Base-by-base conservation (phyloP, 2,888 invertebrate genomes). In the Caenorhabditis afra region DNA sequence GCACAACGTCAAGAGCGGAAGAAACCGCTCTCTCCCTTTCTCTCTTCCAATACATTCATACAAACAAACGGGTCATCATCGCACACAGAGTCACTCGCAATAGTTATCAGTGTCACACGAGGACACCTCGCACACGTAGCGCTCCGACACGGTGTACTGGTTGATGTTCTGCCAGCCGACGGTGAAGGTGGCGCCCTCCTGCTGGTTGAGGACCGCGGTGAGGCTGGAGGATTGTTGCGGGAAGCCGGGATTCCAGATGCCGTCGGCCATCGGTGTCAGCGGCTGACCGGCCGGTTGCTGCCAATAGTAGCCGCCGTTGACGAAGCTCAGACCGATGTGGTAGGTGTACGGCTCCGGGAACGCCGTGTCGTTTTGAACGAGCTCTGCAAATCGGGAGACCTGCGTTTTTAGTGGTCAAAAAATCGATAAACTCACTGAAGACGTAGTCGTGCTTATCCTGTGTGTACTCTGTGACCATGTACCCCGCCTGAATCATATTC, bases 101-200 rank as follows among this genome's bases (percentile, higher is more conserved):
- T 79, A 79, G 4, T 67, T 57, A 20, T 66, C 73, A 14, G 79
- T 73, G 58, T 79, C 79, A 64, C 79, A 79, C 1, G 73, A 67
- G 20, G 62, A 52, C 14, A 61, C 53, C 45, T 79, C 79, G 41
- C 79, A 79, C 23, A 73, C 23, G 58, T 79, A 79, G 47, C 73
- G 44, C 59, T 73, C 65, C 14, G 79, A 53, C 12, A 68, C 79
- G 29, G 62, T 66, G 67, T 71, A 79, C 22, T 39, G 45, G 37
- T 67, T 79, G 50, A 64, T 49, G 45, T 73, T 79, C 37, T 73
- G 73, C 79, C 79, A 79, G 50, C 79, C 79, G 52, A 73, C 73
- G 1, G 47, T 16, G 3, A 59, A 29, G 10, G 49, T 50, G 12
- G 67, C 50, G 29, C 73, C 55, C 22, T 52, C 47, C 52, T 79